These are phyloP conservation scores for Pollachius pollachius DNA, from an alignment of 2,113 vertebrate species.

Conservation along the genomic window DNA sequence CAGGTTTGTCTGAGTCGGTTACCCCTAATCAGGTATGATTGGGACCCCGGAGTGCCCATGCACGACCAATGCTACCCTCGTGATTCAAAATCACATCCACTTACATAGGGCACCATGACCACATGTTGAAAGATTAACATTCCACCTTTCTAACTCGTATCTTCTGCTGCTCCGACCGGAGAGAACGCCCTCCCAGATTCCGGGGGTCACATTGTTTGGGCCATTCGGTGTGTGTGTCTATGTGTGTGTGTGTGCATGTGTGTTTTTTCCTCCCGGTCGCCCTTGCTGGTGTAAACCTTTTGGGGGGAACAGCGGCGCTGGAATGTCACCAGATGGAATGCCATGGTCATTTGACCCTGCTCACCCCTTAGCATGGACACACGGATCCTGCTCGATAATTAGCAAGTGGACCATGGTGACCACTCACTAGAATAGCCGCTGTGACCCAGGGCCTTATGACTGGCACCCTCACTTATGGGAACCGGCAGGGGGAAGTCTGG, in stretches of 20 bases:
- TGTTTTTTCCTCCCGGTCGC: conserved; percentile 30
- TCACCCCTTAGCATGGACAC: conserved; percentile 63
- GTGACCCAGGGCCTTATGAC: conserved; percentile 57
- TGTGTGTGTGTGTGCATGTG: background rate
- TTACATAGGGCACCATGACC: conserved; percentile 69
- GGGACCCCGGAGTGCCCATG: conserved; percentile 49
- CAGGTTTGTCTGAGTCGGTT: conserved; percentile 71
- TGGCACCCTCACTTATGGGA: conserved; percentile 43
- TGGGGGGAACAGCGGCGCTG: conserved; percentile 46
- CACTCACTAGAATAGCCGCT: conserved; percentile 50
- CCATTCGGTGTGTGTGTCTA: background rate
- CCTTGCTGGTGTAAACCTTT: conserved; percentile 59
- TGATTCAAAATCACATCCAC: conserved; percentile 71
- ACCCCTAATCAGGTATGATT: conserved; percentile 67
- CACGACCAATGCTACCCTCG: conserved; percentile 57
- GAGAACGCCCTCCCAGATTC: conserved; percentile 53
- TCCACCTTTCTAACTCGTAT: conserved; percentile 75
- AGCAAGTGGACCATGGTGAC: conserved; percentile 66
- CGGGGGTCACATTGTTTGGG: conserved; percentile 64
- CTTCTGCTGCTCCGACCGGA: conserved; percentile 49
- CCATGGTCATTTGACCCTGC: conserved; percentile 69
- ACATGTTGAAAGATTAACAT: conserved; percentile 77
- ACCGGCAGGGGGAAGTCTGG: conserved; percentile 35
- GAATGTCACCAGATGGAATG: conserved; percentile 72
- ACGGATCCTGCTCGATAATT: conserved; percentile 61